These are phyloP conservation scores for Triops longicaudatus DNA, from an alignment of 1,140 invertebrate genomes.

Conservation along the genomic window DNA sequence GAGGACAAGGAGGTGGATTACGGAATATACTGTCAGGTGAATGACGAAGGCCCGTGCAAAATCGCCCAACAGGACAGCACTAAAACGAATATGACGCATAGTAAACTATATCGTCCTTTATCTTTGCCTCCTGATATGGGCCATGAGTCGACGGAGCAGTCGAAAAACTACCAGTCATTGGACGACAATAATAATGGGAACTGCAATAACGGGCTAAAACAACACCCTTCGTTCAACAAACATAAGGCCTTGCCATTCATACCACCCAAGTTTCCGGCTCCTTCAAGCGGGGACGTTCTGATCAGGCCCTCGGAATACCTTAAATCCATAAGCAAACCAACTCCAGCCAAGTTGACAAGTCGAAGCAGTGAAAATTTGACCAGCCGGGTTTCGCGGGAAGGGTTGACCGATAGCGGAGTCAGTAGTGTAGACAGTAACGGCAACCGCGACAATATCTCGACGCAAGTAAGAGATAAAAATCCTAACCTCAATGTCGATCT, in stretches of 20 bases:
- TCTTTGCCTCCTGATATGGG: conserved; percentile 32
- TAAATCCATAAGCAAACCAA: conserved; percentile 44
- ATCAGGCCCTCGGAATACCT: conserved; percentile 88
- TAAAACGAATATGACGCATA: conserved; percentile 17
- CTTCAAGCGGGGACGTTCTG: conserved; percentile 56
- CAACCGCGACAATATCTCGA: conserved; percentile 29
- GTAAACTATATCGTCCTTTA: conserved; percentile 27
- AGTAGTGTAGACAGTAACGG: conserved; percentile 28
- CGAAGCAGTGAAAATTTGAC: not conserved
- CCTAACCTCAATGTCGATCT: too few relatives aligned
- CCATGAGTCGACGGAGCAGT: conserved; percentile 27
- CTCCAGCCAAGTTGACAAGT: not conserved
- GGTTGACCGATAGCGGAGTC: conserved; percentile 21
- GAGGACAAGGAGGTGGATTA: conserved; percentile 19
- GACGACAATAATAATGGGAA: not conserved
- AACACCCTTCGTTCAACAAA: conserved; percentile 60
- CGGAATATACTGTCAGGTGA: not conserved
- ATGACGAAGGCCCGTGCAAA: not conserved
- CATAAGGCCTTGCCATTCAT: conserved; percentile 77
- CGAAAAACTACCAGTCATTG: conserved; percentile 24
- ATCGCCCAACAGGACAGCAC: not conserved
- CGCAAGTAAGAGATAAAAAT: conserved; percentile 36
- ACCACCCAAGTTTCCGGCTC: conserved; percentile 70
- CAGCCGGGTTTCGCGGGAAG: not conserved
- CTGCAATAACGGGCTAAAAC: conserved; percentile 1